Conservation (phyloP, 2,797 vertebrate genomes). For the Eutrigla gurnardus region DNA sequence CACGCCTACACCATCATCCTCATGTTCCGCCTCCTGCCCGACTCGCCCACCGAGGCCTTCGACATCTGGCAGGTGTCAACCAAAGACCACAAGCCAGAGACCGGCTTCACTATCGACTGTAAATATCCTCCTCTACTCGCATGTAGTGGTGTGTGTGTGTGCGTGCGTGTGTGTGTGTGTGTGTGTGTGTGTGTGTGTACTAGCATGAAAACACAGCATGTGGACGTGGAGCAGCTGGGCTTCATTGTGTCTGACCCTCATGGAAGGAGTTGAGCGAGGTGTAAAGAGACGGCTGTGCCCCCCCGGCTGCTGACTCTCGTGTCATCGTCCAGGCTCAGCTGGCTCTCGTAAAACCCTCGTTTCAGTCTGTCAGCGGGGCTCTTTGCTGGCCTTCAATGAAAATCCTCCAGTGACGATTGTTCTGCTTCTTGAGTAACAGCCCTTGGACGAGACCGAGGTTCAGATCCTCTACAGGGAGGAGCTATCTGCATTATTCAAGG, state of each 20-base stretch:
- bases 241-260: constrained; percentile 18
- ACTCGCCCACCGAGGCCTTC: constrained; percentile 90
- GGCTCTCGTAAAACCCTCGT: constrained; percentile 29
- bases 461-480: neutral
- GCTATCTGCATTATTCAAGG: neutral
- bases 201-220: neutral
- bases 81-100: constrained; percentile 92
- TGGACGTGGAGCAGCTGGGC: constrained; percentile 36
- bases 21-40: constrained; percentile 92
- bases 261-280: constrained; percentile 13
- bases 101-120: constrained; percentile 93
- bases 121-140: constrained; percentile 63
- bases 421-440: constrained; percentile 19
- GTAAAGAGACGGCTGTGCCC: constrained; percentile 39
- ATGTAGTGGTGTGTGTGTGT: neutral
- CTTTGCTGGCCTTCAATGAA: constrained; percentile 15
- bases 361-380: constrained; percentile 38
- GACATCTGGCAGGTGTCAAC: constrained; percentile 97
- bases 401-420: constrained; percentile 1
- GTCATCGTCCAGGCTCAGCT: constrained; percentile 33
- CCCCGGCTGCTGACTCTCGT: constrained; percentile 20
- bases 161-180: constrained; percentile 1
- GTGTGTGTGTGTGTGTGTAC: neutral
- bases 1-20: constrained; percentile 93
- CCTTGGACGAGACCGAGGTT: constrained; percentile 8